Conservation (phyloP, 2,113 vertebrate genomes). For the Sceloporus undulatus region DNA sequence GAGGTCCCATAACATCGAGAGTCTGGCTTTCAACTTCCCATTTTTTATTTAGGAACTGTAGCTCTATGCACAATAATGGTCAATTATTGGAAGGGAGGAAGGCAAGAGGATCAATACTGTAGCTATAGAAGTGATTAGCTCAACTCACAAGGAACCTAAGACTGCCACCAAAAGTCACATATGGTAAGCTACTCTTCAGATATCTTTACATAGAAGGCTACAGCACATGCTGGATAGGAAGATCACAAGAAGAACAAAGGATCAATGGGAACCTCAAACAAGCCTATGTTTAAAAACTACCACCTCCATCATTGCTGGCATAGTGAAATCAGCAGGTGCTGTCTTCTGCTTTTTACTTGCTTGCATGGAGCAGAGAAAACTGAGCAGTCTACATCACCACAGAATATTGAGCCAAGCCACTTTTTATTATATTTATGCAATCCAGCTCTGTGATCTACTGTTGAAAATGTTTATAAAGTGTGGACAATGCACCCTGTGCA, state of each 20-base stretch:
- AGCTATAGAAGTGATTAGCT: neutral
- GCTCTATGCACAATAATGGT: neutral
- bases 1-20: neutral
- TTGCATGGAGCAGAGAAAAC: too few relatives aligned
- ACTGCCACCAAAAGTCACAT: neutral
- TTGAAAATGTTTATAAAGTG: too few relatives aligned
- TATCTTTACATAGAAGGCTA: neutral
- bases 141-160: too few relatives aligned
- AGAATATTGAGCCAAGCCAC: too few relatives aligned
- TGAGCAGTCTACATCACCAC: too few relatives aligned
- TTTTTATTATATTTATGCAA: too few relatives aligned
- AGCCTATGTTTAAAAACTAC: too few relatives aligned
- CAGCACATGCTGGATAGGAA: neutral
- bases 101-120: neutral
- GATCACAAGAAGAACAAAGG: too few relatives aligned
- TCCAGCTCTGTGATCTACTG: neutral
- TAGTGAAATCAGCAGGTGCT: too few relatives aligned
- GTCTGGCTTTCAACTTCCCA: neutral
- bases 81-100: neutral
- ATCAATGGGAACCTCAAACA: too few relatives aligned
- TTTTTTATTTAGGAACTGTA: neutral
- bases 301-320: too few relatives aligned
- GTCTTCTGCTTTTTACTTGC: too few relatives aligned
- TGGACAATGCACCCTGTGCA: neutral
- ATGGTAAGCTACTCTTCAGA: neutral